Conservation (phyloP, 2,797 vertebrate genomes). For the Centropyge bicolor region DNA sequence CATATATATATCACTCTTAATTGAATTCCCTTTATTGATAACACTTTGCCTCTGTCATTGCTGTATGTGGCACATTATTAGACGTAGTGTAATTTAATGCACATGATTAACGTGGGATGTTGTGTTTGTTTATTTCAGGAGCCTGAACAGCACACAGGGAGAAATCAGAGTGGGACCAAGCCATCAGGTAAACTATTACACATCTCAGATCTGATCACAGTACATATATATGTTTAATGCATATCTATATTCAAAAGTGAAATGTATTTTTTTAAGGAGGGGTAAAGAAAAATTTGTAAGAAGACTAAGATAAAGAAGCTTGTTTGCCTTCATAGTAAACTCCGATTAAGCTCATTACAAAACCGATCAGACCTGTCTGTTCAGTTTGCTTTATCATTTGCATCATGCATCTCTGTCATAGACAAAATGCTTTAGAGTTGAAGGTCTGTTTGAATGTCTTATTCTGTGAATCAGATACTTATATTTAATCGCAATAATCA, state of each 20-base stretch:
- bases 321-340: not conserved
- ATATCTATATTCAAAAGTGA: not conserved
- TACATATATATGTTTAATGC: too few relatives aligned
- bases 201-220: not conserved
- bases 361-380: conserved; percentile 14
- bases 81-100: not conserved
- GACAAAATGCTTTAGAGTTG: not conserved
- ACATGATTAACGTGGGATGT: not conserved
- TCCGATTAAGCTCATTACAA: not conserved
- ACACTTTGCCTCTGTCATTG: not conserved
- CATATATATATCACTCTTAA: not conserved
- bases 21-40: not conserved
- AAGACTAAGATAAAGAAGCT: not conserved
- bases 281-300: not conserved
- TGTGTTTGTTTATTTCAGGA: conserved; percentile 82
- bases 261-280: not conserved
- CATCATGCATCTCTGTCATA: not conserved
- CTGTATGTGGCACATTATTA: not conserved
- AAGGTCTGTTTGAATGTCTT: not conserved
- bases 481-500: not conserved
- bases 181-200: conserved; percentile 91
- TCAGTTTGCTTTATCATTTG: not conserved
- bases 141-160: conserved; percentile 98
- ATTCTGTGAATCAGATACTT: not conserved
- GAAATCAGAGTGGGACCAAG: conserved; percentile 98